Evolutionary conservation across 2,888 invertebrate genomes (phyloP), one percentile per base, ranked within the genome.

Genomic region (Scaptomyza tumidula): DNA sequence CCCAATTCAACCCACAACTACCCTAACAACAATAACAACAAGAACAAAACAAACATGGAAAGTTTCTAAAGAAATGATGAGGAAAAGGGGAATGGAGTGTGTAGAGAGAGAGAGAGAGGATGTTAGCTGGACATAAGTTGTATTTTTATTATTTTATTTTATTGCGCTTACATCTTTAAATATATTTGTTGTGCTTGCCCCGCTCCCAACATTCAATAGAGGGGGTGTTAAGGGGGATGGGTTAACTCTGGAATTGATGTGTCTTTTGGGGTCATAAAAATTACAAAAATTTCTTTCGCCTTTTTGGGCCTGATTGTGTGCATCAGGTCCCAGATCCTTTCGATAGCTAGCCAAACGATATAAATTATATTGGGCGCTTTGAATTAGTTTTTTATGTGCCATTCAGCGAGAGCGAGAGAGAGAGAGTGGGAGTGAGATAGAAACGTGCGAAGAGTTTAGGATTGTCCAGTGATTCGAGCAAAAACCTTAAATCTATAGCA

Each of bases 261-360:
- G 89, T 86, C 89, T 85, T 83, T 85, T 81, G 89, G 89, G 89
- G 89, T 84, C 85, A 89, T 85, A 86, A 87, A 85, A 85, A 85
- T 85, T 88, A 85, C 88, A 88, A 85, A 74, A 80, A 79, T 74
- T 78, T 80, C 65, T 57, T 66, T 75, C 67, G 80, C 77, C 81
- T 88, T 86, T 86, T 71, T 74, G 72, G 71, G 57, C 84, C 80
- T 66, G 80, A 88, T 86, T 86, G 76, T 86, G 71, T 64, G 82
- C 48, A 48, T 52, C 53, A 0, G 58, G 55, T 53, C 55, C 49
- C 37, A 43, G 65, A 67, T 65, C 79, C 74, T 79, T 73, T 49
- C 60, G 61, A 66, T 73, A 67, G 67, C 61, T 63, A 41, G 59
- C 39, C 60, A 69, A 83, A 65, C 71, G 86, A 83, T 84, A 85